A percentile compares a stretch with the other conserved stretches of the same genome.
phyloP scores from a whole-genome alignment of 2,797 vertebrate species.

The Pantherophis vulpinus region DNA sequence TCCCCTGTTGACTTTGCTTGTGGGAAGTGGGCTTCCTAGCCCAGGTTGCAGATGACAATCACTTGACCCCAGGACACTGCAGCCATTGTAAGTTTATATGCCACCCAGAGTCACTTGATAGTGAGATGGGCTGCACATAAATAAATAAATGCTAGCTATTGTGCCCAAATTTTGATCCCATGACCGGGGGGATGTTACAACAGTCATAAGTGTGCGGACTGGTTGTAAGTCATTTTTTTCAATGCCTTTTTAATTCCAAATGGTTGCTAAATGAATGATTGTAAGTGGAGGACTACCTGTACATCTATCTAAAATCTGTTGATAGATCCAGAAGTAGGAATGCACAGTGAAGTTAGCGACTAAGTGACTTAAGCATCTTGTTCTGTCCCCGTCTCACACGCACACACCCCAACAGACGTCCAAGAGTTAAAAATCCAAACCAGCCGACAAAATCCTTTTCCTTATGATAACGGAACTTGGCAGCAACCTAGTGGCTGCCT shows the following conservation, averaged over 20 bases:
- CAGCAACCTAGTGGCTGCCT: no score
- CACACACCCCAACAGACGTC: no score
- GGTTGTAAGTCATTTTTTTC: background rate
- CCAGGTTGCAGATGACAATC: background rate
- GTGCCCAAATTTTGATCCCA: background rate
- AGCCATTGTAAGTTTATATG: background rate
- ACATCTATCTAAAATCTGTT: background rate
- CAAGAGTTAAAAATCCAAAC: no score
- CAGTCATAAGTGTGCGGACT: fast-evolving
- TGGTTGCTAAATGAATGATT: background rate
- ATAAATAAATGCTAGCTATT: background rate
- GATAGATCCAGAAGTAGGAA: background rate
- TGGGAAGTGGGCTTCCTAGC: no score
- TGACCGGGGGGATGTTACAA: background rate
- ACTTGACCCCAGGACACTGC: background rate
- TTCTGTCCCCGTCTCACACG: no score
- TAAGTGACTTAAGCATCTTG: background rate
- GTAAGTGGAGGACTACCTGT: background rate
- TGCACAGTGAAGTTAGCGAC: background rate
- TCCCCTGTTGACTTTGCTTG: no score
- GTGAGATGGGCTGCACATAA: background rate
- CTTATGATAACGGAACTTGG: no score
- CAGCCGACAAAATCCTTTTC: no score
- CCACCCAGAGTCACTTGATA: background rate
- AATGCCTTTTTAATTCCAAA: background rate